Evolutionary conservation across 2,797 vertebrate species (phyloP), one percentile per base, ranked within the genome.

Genomic region (Schizopygopsis malacanthus): DNA sequence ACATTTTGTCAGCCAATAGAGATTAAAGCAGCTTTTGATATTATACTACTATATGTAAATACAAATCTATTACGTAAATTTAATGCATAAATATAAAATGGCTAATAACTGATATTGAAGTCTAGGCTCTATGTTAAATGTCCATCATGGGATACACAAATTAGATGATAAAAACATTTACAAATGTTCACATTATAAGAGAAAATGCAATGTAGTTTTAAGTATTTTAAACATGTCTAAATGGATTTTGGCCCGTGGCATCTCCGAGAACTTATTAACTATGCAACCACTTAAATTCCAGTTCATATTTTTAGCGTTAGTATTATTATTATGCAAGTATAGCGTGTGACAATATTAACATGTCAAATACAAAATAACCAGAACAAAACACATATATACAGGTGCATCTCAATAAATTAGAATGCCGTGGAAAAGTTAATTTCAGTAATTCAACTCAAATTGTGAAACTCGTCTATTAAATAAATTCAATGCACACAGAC

Each of bases 181-280:
- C 2, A 33, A 33, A 33, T 33, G 2, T 33, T 33, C 33, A 33
- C 33, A 33, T 33, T 33, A 33, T 33, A 33, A 33, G 33, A 33
- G 33, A 33, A 33, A 33, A 33, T 33, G 33, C 33, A 33, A 33
- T 33, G 33, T 33, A 33, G 33, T 33, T 33, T 33, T 33, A 33
- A 33, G 33, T 33, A 33, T 33, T 33, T 33, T 33, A 33, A 33
- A 33, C 20, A 69, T 4, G 16, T 20, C 10, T n/a, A 13, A 13
- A n/a, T 69, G 2, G 37, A 70, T 2, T 73, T 47, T 0, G 0
- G 25, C 15, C 45, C 0, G 0, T 33, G 7, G 3, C 2, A 10
- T 73, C 3, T 28, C 13, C 1, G 6, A 37, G 6, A 6, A 15
- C 41, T 20, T 39, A 20, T 20, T 12, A 12, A 13, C 9, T 25